Base-by-base conservation (phyloP, 2,888 invertebrate genomes). In the Sphecodes monilicornis region DNA sequence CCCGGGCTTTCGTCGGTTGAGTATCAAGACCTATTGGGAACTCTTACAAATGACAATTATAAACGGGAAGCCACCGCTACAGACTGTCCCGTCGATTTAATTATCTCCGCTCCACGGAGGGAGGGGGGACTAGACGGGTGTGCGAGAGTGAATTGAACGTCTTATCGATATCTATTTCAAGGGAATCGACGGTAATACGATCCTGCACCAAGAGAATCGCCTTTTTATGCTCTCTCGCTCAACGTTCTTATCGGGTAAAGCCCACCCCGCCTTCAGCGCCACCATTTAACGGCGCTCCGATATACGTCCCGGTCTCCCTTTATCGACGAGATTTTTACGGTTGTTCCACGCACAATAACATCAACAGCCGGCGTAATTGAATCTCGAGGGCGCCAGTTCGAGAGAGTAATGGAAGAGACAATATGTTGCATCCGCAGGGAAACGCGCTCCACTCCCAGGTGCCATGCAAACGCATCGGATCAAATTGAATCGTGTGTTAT, bases 261-360 rank as follows among this genome's bases (percentile, higher is more conserved):
- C 41, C 46, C 64, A 32, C 39, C 22, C 32, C 50, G 54, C 43
- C 22, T 41, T 74, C 60, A 54, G 39, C 29, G n/a, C 46, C 74
- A 46, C 41, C 69, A 46, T 69, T 73, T 77, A 77, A 70, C 57
- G 76, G 13, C 29, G 60, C 77, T 46, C 46, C 72, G 64, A 84
- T 73, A 80, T 76, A 75, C 69, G 36, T 26, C 54, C 36, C 46
- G 46, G 2, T 69, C 43, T 70, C 26, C 76, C 77, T 79, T 78
- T 85, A 86, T 86, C 80, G 78, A 57, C 43, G 32, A 70, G 87
- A 86, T 86, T 79, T 86, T 83, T 75, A 71, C 76, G 36, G 11
- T 36, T 22, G 32, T 60, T 66, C 32, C 57, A 60, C 69, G 41
- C 54, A 66, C 78, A 79, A 74, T 86, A 81, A 78, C 72, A 70